A percentile compares a stretch with the other conserved stretches of the same genome.
These are phyloP conservation scores for Athene cunicularia DNA, from an alignment of 2,113 vertebrate genomes.

Conservation along the genomic window DNA sequence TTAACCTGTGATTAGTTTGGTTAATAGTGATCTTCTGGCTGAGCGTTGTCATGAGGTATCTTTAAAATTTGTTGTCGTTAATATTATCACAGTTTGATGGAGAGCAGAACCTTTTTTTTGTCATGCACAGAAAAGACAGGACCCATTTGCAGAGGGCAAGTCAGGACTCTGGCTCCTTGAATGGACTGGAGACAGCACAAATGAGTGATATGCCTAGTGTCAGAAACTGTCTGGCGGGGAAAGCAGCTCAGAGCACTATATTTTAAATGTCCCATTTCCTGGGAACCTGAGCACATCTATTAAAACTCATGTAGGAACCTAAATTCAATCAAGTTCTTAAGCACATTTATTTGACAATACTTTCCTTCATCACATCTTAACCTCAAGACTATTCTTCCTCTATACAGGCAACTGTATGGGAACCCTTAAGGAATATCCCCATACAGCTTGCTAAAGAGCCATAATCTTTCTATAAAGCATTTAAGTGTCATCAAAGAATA, in stretches of 20 bases:
- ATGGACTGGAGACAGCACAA: not conserved
- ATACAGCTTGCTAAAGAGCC: not conserved
- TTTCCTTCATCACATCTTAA: not conserved
- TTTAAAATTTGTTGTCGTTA: not conserved
- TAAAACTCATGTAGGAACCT: not conserved
- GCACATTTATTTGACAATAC: not conserved
- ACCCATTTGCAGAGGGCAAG: not conserved
- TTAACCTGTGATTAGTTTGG: not conserved
- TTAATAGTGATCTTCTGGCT: not conserved
- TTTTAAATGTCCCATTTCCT: not conserved
- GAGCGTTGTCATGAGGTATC: not conserved
- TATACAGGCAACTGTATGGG: not conserved
- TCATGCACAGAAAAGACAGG: not conserved
- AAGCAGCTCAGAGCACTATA: not conserved
- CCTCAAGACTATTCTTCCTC: not conserved
- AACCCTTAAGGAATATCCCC: not conserved
- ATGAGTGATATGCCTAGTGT: not conserved
- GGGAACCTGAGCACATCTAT: not conserved
- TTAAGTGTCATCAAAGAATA: not conserved
- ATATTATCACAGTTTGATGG: not conserved
- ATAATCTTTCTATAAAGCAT: not conserved
- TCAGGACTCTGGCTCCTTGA: not conserved
- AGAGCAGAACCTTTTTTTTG: not conserved
- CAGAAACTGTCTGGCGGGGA: not conserved
- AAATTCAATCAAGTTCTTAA: not conserved